Base-by-base conservation (phyloP, 2,113 vertebrate genomes). In the Nothobranchius furzeri region DNA sequence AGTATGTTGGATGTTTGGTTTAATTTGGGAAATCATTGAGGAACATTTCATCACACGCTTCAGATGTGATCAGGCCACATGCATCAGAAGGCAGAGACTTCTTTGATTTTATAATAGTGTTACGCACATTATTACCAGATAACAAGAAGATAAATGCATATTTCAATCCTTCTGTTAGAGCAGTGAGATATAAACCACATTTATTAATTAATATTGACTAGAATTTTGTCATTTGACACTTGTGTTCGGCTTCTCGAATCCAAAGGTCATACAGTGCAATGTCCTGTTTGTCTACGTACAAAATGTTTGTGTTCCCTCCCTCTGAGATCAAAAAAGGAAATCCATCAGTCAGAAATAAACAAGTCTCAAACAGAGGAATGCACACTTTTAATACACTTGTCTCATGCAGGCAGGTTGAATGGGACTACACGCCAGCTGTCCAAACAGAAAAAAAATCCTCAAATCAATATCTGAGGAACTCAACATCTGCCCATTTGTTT, bases 381-480 rank as follows among this genome's bases (percentile, higher is more conserved):
- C 78, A 82, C 78, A 85, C 80, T 67, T 80, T 9, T 77, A 49
- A 78, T 58, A 60, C 45, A 59, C 74, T 60, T 20, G 71, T 70
- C 78, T 80, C 72, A 85, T 83, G 81, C 73, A 85, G 82, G 25
- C 75, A 58, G 75, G 78, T 66, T 45, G 17, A 79, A 79, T 79
- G 75, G 69, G 70, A 62, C 58, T 82, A 36, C 50, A 24, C 68
- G 45, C 71, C 88, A 88, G 82, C 88, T 90, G 85, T 88, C 60
- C 76, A 90, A 89, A 91, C 82, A 89, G 8, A 74, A 35, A 9
- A 40, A 68, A 50, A 63, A 69, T 20, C 20, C 43, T 46, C 63
- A 84, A 78, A 76, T 63, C 76, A 84, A 86, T 84, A 86, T 85
- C 70, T n/a, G 43, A 69, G 65, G 70, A 75, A 73, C 43, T 36